Conservation (phyloP, 2,888 invertebrate species). For the Luperina testacea region DNA sequence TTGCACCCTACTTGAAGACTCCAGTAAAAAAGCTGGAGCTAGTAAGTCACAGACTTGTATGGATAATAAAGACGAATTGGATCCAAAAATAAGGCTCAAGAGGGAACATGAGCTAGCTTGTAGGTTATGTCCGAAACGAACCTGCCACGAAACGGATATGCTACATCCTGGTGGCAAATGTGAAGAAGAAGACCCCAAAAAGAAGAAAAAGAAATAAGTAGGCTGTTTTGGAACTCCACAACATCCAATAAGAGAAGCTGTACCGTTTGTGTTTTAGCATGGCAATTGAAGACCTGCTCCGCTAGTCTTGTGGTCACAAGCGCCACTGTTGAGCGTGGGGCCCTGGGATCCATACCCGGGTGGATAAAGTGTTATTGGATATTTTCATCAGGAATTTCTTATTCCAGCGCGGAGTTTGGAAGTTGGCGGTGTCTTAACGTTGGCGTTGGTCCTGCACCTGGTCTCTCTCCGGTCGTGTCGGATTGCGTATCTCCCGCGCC, state of each 20-base stretch:
- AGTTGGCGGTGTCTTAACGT: neutral
- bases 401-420: neutral
- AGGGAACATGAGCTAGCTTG: neutral
- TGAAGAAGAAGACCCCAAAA: neutral
- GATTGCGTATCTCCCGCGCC: too few relatives aligned
- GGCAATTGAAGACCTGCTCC: neutral
- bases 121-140: too few relatives aligned
- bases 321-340: too few relatives aligned
- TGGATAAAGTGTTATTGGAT: neutral
- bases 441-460: neutral
- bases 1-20: neutral
- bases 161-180: neutral
- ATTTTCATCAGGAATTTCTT: neutral
- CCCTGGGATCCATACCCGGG: too few relatives aligned
- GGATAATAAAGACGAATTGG: neutral
- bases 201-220: slow-evolving; percentile 1
- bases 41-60: neutral
- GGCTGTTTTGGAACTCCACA: too few relatives aligned
- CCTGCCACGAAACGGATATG: neutral
- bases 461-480: neutral
- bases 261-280: neutral
- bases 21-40: neutral
- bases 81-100: neutral
- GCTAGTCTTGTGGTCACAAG: too few relatives aligned
- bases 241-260: neutral